phyloP scores from a whole-genome alignment of 1,140 invertebrate species.

The Magallana angulata region DNA sequence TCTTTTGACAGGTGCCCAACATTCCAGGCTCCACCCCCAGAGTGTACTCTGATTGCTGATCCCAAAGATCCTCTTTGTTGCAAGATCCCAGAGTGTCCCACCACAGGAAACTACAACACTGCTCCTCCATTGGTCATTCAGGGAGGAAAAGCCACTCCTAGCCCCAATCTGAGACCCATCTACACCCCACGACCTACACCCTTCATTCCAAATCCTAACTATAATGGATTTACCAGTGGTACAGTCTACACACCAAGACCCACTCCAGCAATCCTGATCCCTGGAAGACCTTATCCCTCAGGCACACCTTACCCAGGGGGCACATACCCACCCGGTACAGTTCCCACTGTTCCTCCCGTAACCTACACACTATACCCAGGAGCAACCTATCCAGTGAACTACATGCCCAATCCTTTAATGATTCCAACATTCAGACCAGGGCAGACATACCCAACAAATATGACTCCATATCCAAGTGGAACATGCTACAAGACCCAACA shows the following conservation, averaged over 20 bases:
- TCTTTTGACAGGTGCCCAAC: slow-evolving; percentile 64
- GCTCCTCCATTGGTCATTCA: slow-evolving; percentile 30
- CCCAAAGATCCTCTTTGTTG: slow-evolving; percentile 71
- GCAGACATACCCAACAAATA: slow-evolving; percentile 36
- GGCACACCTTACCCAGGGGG: slow-evolving; percentile 23
- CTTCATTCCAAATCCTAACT: background rate
- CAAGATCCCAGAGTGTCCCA: slow-evolving; percentile 64
- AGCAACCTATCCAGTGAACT: slow-evolving; percentile 30
- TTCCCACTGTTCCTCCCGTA: slow-evolving; percentile 3
- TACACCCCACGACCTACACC: slow-evolving; percentile 2
- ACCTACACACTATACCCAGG: slow-evolving; percentile 41
- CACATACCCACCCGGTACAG: slow-evolving; percentile 35
- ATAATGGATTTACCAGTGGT: slow-evolving; percentile 6
- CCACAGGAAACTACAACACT: slow-evolving; percentile 13
- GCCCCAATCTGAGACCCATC: slow-evolving; percentile 18
- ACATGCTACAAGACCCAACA: slow-evolving; percentile 44
- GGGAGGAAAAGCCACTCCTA: slow-evolving; percentile 30
- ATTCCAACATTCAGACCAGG: slow-evolving; percentile 37
- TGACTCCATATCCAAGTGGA: slow-evolving; percentile 56
- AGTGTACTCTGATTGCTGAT: slow-evolving; percentile 66
- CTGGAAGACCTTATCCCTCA: slow-evolving; percentile 30
- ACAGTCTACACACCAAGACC: background rate
- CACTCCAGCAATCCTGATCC: slow-evolving; percentile 43
- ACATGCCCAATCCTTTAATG: slow-evolving; percentile 6
- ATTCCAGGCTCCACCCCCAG: slow-evolving; percentile 57